Percentiles rank a stretch among this genome's conserved stretches.
Evolutionary conservation across 2,797 vertebrate genomes (phyloP).

Genomic region (Sus cebifrons): DNA sequence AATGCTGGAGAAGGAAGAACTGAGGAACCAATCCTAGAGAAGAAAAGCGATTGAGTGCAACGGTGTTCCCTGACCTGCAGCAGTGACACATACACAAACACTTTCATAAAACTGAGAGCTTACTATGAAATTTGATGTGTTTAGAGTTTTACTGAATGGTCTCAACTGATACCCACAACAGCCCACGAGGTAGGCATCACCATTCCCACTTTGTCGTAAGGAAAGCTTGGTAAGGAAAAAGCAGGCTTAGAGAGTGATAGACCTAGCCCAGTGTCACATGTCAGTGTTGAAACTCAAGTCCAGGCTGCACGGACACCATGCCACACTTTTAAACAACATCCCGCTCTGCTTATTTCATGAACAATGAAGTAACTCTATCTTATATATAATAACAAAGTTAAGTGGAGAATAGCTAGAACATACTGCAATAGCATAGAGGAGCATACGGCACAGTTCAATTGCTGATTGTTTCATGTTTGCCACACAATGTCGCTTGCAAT

Average conservation of each 20-base stretch:
- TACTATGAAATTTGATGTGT: background rate
- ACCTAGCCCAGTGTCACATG: background rate
- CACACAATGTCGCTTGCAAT: background rate
- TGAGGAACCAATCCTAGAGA: no score
- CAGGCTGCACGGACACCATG: background rate
- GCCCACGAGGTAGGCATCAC: background rate
- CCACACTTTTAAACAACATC: background rate
- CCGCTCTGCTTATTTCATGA: conserved; percentile 5
- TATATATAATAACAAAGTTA: background rate
- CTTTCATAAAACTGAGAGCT: background rate
- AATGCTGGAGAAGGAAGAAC: background rate
- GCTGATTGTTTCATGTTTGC: background rate
- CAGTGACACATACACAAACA: accelerated
- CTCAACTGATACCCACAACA: background rate
- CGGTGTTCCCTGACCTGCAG: accelerated
- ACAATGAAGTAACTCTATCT: background rate
- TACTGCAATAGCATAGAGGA: no score
- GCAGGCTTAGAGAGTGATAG: background rate
- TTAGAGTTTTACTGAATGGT: background rate
- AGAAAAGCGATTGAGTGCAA: no score
- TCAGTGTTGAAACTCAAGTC: background rate
- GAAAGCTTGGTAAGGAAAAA: background rate
- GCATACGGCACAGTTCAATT: background rate
- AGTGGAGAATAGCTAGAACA: background rate
- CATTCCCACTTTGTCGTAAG: background rate